Conservation (phyloP, 1,140 invertebrate species). For the Drosophila kurseongensis region DNA sequence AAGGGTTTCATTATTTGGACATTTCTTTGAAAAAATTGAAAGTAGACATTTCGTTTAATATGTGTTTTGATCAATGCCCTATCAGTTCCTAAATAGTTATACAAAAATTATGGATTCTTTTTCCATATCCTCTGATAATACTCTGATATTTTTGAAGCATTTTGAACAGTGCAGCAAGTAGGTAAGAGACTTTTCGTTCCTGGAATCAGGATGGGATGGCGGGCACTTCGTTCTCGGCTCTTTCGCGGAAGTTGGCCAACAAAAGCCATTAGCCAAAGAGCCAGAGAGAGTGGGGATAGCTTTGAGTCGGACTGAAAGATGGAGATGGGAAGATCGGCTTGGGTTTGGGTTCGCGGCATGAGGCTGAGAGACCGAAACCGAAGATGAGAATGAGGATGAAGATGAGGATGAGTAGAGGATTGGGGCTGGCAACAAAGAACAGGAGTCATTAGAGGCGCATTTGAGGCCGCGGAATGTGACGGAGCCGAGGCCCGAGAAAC, state of each 20-base stretch:
- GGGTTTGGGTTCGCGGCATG: not conserved
- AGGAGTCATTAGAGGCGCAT: constrained; percentile 80
- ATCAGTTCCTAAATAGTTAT: no score
- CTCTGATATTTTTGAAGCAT: not conserved
- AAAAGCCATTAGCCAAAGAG: constrained; percentile 70
- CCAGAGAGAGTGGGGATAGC: constrained; percentile 12
- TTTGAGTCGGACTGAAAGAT: constrained; percentile 16
- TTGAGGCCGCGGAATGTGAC: constrained; percentile 74
- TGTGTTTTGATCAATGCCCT: no score
- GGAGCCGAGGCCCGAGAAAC: constrained; percentile 24
- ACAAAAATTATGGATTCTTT: not conserved
- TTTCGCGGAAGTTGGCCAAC: constrained; percentile 74
- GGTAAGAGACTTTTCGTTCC: constrained; percentile 17
- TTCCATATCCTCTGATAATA: not conserved
- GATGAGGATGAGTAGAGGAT: constrained; percentile 33
- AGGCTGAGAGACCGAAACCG: constrained; percentile 6
- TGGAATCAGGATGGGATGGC: constrained; percentile 28
- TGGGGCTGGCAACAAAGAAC: constrained; percentile 67
- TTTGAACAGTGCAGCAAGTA: constrained; percentile 8
- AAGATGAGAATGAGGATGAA: constrained; percentile 9
- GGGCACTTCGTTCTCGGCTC: constrained; percentile 10
- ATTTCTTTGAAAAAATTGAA: no score
- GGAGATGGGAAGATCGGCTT: constrained; percentile 1
- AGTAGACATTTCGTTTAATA: no score
- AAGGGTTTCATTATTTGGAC: no score